Conservation (phyloP, 2,888 invertebrate species). For the Drosophila testacea region DNA sequence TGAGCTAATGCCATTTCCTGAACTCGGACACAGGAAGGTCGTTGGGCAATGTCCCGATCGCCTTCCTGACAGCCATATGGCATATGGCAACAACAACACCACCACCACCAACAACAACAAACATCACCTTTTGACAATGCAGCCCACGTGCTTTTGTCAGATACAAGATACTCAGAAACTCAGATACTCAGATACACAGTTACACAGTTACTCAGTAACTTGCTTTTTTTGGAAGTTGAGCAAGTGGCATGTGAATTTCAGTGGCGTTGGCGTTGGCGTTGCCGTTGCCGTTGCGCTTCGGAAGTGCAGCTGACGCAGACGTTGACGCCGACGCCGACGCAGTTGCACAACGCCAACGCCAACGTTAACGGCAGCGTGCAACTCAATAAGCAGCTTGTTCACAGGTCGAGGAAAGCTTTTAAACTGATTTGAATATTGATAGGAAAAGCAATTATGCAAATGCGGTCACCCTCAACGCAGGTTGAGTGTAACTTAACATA, state of each 20-base stretch:
- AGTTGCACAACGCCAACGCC: background rate
- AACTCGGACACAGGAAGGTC: slow-evolving; percentile 70
- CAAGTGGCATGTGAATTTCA: slow-evolving; percentile 53
- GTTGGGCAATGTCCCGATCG: slow-evolving; percentile 49
- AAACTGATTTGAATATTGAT: slow-evolving; percentile 41
- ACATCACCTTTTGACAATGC: slow-evolving; percentile 9
- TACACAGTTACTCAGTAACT: slow-evolving; percentile 17
- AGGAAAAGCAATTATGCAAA: slow-evolving; percentile 50
- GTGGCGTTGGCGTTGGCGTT: slow-evolving; percentile 43
- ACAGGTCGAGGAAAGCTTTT: slow-evolving; percentile 21
- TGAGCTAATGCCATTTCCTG: slow-evolving; percentile 74
- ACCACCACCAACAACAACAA: slow-evolving; percentile 1
- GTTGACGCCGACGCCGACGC: background rate
- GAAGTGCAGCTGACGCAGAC: slow-evolving; percentile 59
- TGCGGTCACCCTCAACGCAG: slow-evolving; percentile 33
- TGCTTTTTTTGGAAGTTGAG: slow-evolving; percentile 18
- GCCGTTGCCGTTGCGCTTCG: slow-evolving; percentile 57
- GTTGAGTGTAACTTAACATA: background rate
- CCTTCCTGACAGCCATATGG: slow-evolving; percentile 66
- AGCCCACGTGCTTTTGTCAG: slow-evolving; percentile 55
- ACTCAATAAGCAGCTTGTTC: slow-evolving; percentile 9
- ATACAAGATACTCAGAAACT: slow-evolving; percentile 28
- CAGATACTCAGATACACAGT: slow-evolving; percentile 26
- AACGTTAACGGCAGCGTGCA: slow-evolving; percentile 36
- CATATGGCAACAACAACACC: slow-evolving; percentile 59